phyloP scores from a whole-genome alignment of 2,797 vertebrate species.

The Peromyscus nudipes region DNA sequence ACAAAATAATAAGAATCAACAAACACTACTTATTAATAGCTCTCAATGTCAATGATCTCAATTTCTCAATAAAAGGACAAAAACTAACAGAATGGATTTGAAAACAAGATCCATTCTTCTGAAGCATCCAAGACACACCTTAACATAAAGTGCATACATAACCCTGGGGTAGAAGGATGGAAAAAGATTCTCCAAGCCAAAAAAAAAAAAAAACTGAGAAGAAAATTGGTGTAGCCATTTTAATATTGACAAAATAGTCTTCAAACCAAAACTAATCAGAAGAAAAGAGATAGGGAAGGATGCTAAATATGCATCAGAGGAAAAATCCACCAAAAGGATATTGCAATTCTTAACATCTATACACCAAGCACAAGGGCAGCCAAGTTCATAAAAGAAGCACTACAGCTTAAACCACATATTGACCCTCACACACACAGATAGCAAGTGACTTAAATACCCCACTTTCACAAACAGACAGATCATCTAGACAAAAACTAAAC shows the following conservation, averaged over 20 bases:
- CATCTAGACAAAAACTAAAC: not conserved
- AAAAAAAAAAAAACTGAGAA: not conserved
- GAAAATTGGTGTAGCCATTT: not conserved
- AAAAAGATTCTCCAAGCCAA: not conserved
- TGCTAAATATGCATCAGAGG: not conserved
- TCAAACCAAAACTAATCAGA: not conserved
- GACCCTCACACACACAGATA: not conserved
- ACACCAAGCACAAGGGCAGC: not conserved
- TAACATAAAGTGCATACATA: not conserved
- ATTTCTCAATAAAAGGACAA: not conserved
- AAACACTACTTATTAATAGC: not conserved
- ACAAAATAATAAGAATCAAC: not conserved
- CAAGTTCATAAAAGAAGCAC: not conserved
- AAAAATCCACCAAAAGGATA: not conserved
- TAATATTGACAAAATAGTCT: not conserved
- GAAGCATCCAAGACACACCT: not conserved
- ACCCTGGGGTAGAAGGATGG: not conserved
- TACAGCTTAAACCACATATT: not conserved
- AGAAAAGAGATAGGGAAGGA: not conserved
- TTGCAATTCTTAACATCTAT: not conserved
- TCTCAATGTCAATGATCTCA: not conserved
- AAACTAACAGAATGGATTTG: not conserved
- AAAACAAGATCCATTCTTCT: not conserved
- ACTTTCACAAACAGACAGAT: not conserved
- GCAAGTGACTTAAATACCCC: not conserved